A percentile compares a stretch with the other conserved stretches of the same genome.
Conservation (phyloP, 2,888 invertebrate species). For the Spodoptera picta region DNA sequence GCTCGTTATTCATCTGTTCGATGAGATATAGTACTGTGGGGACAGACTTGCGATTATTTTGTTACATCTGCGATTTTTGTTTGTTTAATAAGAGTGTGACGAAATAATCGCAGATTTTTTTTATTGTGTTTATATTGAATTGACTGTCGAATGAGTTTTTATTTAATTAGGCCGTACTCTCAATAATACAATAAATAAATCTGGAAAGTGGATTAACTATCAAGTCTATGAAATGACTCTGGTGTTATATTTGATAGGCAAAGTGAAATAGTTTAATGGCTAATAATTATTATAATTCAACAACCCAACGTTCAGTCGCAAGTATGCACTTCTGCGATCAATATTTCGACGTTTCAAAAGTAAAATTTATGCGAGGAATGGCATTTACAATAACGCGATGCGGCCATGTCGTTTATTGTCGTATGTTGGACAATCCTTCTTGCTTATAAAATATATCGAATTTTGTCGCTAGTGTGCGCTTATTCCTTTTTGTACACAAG, state of each 20-base stretch:
- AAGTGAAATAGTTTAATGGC: no score
- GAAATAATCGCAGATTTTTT: no score
- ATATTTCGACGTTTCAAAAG: conserved; percentile 53
- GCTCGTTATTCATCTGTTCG: conserved; percentile 78
- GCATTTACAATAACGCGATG: conserved; percentile 58
- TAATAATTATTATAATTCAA: no score
- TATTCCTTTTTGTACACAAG: conserved; percentile 26
- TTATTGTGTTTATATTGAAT: no score
- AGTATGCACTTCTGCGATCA: conserved; percentile 30
- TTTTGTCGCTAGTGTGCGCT: conserved; percentile 44
- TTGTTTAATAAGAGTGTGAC: no score
- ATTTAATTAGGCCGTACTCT: no score
- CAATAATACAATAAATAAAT: no score
- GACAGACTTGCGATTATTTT: conserved; percentile 42
- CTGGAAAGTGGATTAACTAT: no score
- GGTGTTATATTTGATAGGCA: no score
- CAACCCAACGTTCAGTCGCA: conserved; percentile 23
- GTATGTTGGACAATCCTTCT: conserved; percentile 53
- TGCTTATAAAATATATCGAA: conserved; percentile 53
- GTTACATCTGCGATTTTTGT: background rate
- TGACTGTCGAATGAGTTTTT: no score
- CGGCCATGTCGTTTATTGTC: conserved; percentile 54
- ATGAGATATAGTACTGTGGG: conserved; percentile 58
- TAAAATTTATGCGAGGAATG: conserved; percentile 58
- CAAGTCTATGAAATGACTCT: no score